A percentile compares a stretch with the other conserved stretches of the same genome.
Conservation (phyloP, 2,888 invertebrate genomes). For the Zaprionus lineosus region DNA sequence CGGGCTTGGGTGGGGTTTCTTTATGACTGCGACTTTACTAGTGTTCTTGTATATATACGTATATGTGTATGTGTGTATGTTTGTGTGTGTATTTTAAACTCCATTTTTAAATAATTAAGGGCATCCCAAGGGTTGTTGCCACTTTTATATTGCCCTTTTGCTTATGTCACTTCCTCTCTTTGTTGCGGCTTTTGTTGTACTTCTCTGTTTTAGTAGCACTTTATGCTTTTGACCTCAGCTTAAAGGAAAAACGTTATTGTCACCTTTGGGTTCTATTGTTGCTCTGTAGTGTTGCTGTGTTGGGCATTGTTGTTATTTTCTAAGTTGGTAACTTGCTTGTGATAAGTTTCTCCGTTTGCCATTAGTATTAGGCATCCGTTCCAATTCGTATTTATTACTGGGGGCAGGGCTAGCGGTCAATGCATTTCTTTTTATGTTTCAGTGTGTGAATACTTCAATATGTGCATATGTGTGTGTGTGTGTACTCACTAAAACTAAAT, state of each 20-base stretch:
- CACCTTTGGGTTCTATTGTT: slow-evolving; percentile 17
- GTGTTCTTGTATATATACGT: too few relatives aligned
- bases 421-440: slow-evolving; percentile 35
- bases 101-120: slow-evolving; percentile 68
- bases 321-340: slow-evolving; percentile 1
- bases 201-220: slow-evolving; percentile 5
- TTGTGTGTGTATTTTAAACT: slow-evolving; percentile 50
- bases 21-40: slow-evolving; percentile 12
- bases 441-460: slow-evolving; percentile 10
- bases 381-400: slow-evolving; percentile 52
- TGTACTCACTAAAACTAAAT: slow-evolving; percentile 33
- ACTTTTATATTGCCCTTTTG: slow-evolving; percentile 46
- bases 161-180: slow-evolving; percentile 30
- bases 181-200: slow-evolving; percentile 36
- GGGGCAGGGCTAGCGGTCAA: slow-evolving; percentile 52
- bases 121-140: slow-evolving; percentile 54
- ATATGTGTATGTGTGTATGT: not conserved
- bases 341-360: slow-evolving; percentile 16
- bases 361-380: slow-evolving; percentile 57
- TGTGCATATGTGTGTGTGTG: slow-evolving; percentile 12
- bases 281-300: too few relatives aligned
- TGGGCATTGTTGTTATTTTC: slow-evolving; percentile 14
- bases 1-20: slow-evolving; percentile 48
- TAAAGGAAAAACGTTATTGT: slow-evolving; percentile 39
- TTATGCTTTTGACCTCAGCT: slow-evolving; percentile 50